phyloP scores from a whole-genome alignment of 2,113 vertebrate genomes.

The Forbesichthys papilliferus region DNA sequence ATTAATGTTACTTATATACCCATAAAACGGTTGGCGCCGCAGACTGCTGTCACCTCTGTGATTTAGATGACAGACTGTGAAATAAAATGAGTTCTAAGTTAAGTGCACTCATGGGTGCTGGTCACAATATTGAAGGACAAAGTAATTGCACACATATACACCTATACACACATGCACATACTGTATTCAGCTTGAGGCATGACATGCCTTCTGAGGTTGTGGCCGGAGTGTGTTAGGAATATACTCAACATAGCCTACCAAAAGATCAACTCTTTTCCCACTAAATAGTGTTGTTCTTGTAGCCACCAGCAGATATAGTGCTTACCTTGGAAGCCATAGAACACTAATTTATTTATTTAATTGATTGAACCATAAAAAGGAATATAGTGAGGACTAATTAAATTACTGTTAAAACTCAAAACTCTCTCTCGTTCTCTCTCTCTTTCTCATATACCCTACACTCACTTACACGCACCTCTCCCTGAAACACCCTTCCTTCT shows the following conservation, averaged over 20 bases:
- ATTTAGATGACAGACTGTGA: slow-evolving; percentile 12
- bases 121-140: slow-evolving; percentile 8
- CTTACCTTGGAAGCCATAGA: too few species aligned
- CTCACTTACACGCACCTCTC: background rate
- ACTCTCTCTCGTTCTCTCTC: too few species aligned
- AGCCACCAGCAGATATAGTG: too few species aligned
- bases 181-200: background rate
- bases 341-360: too few species aligned
- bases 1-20: background rate
- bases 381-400: too few species aligned
- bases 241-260: too few species aligned
- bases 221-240: too few species aligned
- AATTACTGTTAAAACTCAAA: too few species aligned
- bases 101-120: slow-evolving; percentile 1
- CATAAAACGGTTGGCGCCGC: background rate
- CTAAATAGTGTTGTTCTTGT: too few species aligned
- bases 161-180: background rate
- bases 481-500: slow-evolving; percentile 2
- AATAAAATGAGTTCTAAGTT: slow-evolving; percentile 20
- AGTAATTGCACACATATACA: background rate
- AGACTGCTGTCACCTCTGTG: slow-evolving; percentile 2
- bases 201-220: too few species aligned
- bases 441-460: background rate
- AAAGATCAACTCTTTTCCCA: too few species aligned
- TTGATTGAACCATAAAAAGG: too few species aligned